Percentiles rank a stretch among this genome's conserved stretches.
phyloP scores from a whole-genome alignment of 2,113 vertebrate species.

The Spheniscus mendiculus region DNA sequence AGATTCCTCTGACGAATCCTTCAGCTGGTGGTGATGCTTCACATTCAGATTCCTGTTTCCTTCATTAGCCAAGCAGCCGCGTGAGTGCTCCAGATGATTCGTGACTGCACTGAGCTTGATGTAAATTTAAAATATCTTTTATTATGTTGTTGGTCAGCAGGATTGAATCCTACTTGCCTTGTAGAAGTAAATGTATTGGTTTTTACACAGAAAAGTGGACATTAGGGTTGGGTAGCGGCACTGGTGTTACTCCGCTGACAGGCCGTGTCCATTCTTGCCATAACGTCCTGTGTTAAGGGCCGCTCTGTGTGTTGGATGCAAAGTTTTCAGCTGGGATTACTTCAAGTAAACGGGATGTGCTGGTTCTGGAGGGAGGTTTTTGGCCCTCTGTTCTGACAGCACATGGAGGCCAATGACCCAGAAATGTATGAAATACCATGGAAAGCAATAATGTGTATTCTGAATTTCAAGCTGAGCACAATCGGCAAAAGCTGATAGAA shows the following conservation, averaged over 20 bases:
- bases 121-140: background rate
- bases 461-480: background rate
- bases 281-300: rapidly evolving
- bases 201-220: background rate
- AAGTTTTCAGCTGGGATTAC: background rate
- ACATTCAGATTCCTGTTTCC: background rate
- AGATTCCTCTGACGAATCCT: background rate
- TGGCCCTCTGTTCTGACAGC: background rate
- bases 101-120: background rate
- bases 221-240: background rate
- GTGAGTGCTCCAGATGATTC: background rate
- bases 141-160: background rate
- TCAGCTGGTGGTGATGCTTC: background rate
- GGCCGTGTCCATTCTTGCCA: rapidly evolving
- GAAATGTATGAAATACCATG: rapidly evolving
- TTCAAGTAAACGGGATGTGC: background rate
- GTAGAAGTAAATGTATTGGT: background rate
- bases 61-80: rapidly evolving
- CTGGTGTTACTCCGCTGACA: background rate
- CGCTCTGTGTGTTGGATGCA: background rate
- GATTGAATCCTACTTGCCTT: background rate
- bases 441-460: background rate
- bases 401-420: background rate
- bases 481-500: background rate
- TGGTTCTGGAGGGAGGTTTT: background rate